Conservation (phyloP, 1,140 invertebrate species). For the Pseudachorutes palmiensis region DNA sequence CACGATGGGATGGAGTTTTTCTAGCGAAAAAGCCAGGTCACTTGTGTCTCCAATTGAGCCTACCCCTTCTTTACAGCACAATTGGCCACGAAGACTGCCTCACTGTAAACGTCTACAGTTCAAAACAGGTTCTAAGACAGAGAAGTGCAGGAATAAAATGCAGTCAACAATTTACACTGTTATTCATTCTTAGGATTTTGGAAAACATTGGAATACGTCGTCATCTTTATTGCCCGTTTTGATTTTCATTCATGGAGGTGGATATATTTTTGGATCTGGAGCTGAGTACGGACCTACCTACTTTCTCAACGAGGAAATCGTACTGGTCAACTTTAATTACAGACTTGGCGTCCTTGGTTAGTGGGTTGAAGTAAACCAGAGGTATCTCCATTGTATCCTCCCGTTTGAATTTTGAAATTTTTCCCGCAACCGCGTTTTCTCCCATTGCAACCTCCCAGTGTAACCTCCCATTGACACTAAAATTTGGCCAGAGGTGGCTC, state of each 20-base stretch:
- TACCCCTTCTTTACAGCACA: not conserved
- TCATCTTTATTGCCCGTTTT: slow-evolving; percentile 42
- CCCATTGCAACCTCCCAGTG: too few species aligned
- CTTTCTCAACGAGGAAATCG: slow-evolving; percentile 33
- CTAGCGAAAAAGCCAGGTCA: not conserved
- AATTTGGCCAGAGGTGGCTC: too few species aligned
- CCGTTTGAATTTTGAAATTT: too few species aligned
- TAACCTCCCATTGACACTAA: too few species aligned
- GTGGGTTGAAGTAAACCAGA: not conserved
- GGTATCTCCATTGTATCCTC: too few species aligned
- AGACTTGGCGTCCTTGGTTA: slow-evolving; percentile 43
- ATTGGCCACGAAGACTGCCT: not conserved
- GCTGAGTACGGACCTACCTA: slow-evolving; percentile 36
- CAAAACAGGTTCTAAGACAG: slow-evolving; percentile 2
- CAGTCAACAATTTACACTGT: too few species aligned
- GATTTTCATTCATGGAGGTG: slow-evolving; percentile 49
- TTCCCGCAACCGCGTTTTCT: too few species aligned
- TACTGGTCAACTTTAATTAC: slow-evolving; percentile 38
- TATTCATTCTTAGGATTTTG: too few species aligned
- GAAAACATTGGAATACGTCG: too few species aligned
- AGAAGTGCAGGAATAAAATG: too few species aligned
- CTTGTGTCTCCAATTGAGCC: not conserved
- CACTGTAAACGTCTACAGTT: not conserved
- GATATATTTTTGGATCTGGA: slow-evolving; percentile 39
- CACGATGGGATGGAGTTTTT: not conserved